phyloP scores from a whole-genome alignment of 2,888 invertebrate genomes.

The Dryadula phaetusa region DNA sequence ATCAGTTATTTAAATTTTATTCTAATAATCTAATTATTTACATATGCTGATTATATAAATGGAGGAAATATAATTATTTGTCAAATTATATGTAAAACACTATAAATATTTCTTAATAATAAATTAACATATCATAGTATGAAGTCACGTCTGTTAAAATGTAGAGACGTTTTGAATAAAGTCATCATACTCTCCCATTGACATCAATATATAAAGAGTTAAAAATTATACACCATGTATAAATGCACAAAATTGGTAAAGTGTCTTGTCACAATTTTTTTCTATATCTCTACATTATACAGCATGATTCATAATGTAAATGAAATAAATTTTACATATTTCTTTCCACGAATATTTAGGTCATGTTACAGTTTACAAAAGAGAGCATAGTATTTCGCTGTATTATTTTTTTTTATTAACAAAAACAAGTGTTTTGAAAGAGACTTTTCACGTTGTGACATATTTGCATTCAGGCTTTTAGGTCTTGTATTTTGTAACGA shows the following conservation, averaged over 20 bases:
- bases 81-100: neutral
- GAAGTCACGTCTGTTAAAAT: too few relatives aligned
- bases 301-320: neutral
- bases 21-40: neutral
- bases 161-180: too few relatives aligned
- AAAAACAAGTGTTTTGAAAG: neutral
- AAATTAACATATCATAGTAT: slow-evolving; percentile 6
- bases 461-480: neutral
- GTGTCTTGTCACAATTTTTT: too few relatives aligned
- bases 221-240: too few relatives aligned
- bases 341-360: neutral
- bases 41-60: neutral
- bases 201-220: too few relatives aligned
- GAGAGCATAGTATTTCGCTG: neutral
- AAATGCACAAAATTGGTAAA: too few relatives aligned
- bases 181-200: too few relatives aligned
- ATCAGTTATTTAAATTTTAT: slow-evolving; percentile 1
- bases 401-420: slow-evolving; percentile 7
- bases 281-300: neutral
- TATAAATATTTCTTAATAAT: neutral
- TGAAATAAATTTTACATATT: neutral
- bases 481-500: slow-evolving; percentile 2
- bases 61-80: too few relatives aligned
- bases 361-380: slow-evolving; percentile 14
- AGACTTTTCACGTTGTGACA: slow-evolving; percentile 1